Conservation (phyloP, 2,888 invertebrate species). For the Ennomos fuscantarius region DNA sequence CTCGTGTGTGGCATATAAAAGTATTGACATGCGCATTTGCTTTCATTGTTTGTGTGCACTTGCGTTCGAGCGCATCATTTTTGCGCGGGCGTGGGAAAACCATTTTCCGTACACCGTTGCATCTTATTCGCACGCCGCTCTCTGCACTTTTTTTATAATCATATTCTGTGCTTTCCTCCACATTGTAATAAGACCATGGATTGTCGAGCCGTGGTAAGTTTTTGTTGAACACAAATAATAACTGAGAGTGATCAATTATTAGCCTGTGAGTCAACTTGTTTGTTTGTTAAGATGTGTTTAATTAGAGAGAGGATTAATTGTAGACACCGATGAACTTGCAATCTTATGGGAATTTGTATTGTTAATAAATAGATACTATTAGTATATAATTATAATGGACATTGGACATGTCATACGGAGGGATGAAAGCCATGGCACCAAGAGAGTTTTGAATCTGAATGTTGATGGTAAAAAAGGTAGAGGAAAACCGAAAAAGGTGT, state of each 20-base stretch:
- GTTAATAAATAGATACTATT: not conserved
- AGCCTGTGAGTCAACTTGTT: conserved; percentile 36
- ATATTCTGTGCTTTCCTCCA: conserved; percentile 67
- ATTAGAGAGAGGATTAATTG: conserved; percentile 26
- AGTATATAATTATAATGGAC: not conserved
- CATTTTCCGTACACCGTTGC: conserved; percentile 53
- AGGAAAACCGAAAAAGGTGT: too few relatives aligned
- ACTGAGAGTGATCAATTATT: conserved; percentile 44
- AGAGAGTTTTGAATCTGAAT: too few relatives aligned
- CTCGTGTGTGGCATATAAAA: conserved; percentile 71
- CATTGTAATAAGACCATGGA: conserved; percentile 74
- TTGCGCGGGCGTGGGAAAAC: conserved; percentile 57
- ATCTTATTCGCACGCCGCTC: conserved; percentile 60
- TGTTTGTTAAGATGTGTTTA: conserved; percentile 21
- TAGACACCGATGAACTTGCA: not conserved
- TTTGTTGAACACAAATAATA: conserved; percentile 39
- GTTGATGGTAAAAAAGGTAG: too few relatives aligned
- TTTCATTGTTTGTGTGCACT: conserved; percentile 69
- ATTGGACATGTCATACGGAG: too few relatives aligned
- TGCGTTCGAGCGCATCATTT: conserved; percentile 59
- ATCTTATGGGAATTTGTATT: conserved; percentile 15
- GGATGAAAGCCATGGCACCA: too few relatives aligned
- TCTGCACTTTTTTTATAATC: conserved; percentile 48
- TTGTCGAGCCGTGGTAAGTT: conserved; percentile 73
- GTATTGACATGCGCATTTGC: conserved; percentile 66